Evolutionary conservation across 2,113 vertebrate genomes (phyloP).

Genomic region (Myocastor coypus): DNA sequence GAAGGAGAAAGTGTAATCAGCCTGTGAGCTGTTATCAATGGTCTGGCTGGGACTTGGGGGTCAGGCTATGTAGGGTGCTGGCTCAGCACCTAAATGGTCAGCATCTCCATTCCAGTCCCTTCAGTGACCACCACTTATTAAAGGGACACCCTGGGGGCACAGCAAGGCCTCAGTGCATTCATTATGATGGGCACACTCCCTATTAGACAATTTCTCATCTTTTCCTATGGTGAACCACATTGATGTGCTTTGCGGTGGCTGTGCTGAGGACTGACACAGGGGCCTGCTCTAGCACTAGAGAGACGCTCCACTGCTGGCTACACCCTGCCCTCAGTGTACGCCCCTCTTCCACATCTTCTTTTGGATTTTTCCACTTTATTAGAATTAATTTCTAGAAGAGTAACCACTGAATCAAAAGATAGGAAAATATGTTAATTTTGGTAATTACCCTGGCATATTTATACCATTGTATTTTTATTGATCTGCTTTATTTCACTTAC

Average conservation of each 20-base stretch:
- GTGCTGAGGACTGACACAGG: background rate
- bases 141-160: background rate
- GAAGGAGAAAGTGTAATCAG: slow-evolving; percentile 22
- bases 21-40: background rate
- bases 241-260: background rate
- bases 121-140: background rate
- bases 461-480: slow-evolving; percentile 5
- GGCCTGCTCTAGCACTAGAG: background rate
- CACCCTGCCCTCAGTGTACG: background rate
- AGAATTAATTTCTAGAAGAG: slow-evolving; percentile 32
- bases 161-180: background rate
- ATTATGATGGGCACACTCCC: background rate
- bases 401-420: slow-evolving; percentile 10
- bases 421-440: slow-evolving; percentile 41
- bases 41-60: background rate
- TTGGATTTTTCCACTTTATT: background rate
- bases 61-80: background rate
- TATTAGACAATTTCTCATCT: background rate
- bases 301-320: background rate
- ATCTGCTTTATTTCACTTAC: slow-evolving; percentile 9
- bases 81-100: background rate
- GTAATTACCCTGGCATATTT: background rate
- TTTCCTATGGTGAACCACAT: background rate
- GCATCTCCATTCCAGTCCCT: background rate
- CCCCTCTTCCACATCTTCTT: background rate